Percentiles rank a stretch among this genome's conserved stretches.
Conservation (phyloP, 2,888 invertebrate genomes). For the Cryptocephalus primarius region DNA sequence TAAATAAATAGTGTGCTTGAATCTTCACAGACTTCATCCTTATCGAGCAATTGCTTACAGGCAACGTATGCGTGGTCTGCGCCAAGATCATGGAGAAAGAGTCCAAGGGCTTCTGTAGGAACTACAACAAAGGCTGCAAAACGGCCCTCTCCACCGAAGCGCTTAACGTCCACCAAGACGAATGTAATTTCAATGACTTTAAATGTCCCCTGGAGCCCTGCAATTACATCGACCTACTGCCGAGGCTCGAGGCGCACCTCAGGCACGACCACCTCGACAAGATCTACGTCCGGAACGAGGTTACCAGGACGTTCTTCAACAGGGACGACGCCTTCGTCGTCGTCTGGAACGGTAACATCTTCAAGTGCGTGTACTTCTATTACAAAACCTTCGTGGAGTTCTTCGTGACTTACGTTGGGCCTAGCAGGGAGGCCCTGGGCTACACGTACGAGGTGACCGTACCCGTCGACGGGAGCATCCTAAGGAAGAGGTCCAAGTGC, state of each 20-base stretch:
- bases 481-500: slow-evolving; percentile 11
- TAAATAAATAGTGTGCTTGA: no score
- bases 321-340: slow-evolving; percentile 21
- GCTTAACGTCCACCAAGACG: slow-evolving; percentile 18
- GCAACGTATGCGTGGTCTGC: slow-evolving; percentile 20
- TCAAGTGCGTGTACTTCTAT: slow-evolving; percentile 23
- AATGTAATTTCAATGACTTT: slow-evolving; percentile 22
- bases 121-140: slow-evolving; percentile 21
- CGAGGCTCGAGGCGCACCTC: slow-evolving; percentile 18
- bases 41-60: not conserved
- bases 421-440: slow-evolving; percentile 17
- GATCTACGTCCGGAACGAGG: slow-evolving; percentile 13
- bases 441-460: slow-evolving; percentile 19
- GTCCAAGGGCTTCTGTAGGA: slow-evolving; percentile 20
- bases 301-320: slow-evolving; percentile 12
- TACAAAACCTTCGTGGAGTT: slow-evolving; percentile 23
- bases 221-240: slow-evolving; percentile 9
- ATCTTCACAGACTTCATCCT: no score
- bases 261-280: slow-evolving; percentile 14
- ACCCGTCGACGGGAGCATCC: slow-evolving; percentile 6
- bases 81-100: slow-evolving; percentile 15
- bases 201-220: slow-evolving; percentile 21
- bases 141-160: slow-evolving; percentile 13
- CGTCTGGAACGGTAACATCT: slow-evolving; percentile 20
- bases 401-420: slow-evolving; percentile 21